Evolutionary conservation across 2,797 vertebrate genomes (phyloP).

Genomic region (Schizopygopsis malacanthus): DNA sequence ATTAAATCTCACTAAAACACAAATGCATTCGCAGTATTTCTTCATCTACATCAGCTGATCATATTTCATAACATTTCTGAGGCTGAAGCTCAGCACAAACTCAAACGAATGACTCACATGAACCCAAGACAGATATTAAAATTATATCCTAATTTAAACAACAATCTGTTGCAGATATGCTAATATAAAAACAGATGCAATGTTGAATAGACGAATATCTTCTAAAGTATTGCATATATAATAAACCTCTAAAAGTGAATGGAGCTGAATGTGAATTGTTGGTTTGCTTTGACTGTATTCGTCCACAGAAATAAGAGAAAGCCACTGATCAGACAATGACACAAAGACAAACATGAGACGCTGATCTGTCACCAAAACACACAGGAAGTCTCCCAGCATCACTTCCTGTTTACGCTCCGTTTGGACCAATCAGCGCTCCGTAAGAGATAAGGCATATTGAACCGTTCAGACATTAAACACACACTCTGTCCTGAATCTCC

Average conservation of each 20-base stretch:
- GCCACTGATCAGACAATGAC: constrained; percentile 82
- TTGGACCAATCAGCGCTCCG: constrained; percentile 80
- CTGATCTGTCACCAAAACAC: constrained; percentile 86
- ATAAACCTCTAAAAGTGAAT: constrained; percentile 60
- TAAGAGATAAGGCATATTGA: constrained; percentile 98
- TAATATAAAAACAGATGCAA: constrained; percentile 8
- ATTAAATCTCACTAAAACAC: background rate
- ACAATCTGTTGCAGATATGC: background rate
- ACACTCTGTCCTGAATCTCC: constrained; percentile 3
- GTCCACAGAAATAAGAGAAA: constrained; percentile 70
- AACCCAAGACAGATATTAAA: background rate
- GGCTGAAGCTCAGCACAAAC: background rate
- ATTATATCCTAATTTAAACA: background rate
- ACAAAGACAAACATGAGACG: constrained; percentile 85
- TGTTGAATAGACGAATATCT: background rate
- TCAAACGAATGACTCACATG: background rate
- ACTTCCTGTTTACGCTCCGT: constrained; percentile 63
- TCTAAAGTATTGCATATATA: constrained; percentile 70
- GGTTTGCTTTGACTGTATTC: constrained; percentile 89
- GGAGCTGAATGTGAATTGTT: constrained; percentile 46
- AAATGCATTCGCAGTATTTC: background rate
- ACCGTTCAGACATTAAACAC: constrained; percentile 61
- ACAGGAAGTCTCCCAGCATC: constrained; percentile 47
- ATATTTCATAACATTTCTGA: background rate
- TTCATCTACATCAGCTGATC: background rate